These are phyloP conservation scores for Chelmon rostratus DNA, from an alignment of 2,797 vertebrate genomes.

Conservation along the genomic window DNA sequence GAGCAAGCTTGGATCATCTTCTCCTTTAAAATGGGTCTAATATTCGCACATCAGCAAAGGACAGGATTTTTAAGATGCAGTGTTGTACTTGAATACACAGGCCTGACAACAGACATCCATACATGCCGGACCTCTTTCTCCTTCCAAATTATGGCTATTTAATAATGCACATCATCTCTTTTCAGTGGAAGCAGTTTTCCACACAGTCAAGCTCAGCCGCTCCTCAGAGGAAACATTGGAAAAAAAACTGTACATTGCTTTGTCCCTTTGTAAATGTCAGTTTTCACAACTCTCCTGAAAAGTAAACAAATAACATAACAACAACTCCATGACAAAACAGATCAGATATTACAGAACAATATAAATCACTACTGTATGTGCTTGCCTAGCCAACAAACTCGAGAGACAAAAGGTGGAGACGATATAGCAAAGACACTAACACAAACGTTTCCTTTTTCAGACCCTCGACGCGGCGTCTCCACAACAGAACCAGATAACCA, in stretches of 20 bases:
- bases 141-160: conserved; percentile 71
- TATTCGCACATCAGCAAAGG: conserved; percentile 38
- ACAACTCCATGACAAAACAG: conserved; percentile 71
- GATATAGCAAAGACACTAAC: conserved; percentile 70
- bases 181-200: conserved; percentile 24
- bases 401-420: conserved; percentile 62
- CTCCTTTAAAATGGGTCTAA: conserved; percentile 37
- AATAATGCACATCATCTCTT: conserved; percentile 60
- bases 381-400: conserved; percentile 57
- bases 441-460: conserved; percentile 52
- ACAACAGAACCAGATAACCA: conserved; percentile 57
- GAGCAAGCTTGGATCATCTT: conserved; percentile 23
- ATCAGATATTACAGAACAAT: conserved; percentile 73
- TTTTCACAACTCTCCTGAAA: conserved; percentile 54
- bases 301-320: conserved; percentile 62
- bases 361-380: conserved; percentile 68
- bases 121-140: conserved; percentile 46
- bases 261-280: conserved; percentile 41
- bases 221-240: conserved; percentile 29
- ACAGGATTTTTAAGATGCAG: conserved; percentile 43
- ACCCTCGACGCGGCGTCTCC: conserved; percentile 37
- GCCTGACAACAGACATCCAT: conserved; percentile 46
- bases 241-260: conserved; percentile 60
- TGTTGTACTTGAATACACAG: conserved; percentile 46
- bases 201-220: conserved; percentile 15